Base-by-base conservation (phyloP, 2,113 vertebrate genomes). In the Cepphus grylle region DNA sequence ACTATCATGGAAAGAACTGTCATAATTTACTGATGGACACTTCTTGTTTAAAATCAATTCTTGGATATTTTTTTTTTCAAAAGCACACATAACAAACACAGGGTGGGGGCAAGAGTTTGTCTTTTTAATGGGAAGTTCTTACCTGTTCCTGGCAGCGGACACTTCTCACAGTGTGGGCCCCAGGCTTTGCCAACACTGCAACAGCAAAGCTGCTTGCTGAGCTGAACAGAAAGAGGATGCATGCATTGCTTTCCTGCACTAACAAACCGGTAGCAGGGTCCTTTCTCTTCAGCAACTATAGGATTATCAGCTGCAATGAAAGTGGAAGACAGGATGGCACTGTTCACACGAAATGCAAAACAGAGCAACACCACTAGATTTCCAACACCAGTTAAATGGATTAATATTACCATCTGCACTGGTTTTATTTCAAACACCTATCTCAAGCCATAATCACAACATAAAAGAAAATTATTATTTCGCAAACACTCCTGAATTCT, bases 141-240 rank as follows among this genome's bases (percentile, higher is more conserved):
- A 99, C 99, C 99, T 99, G 99, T 99, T 98, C 99, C 99, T 88
- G 98, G 99, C 89, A 98, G 97, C 2, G 99, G 99, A 96, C 99
- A 99, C 98, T 98, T 99, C 98, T 99, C 99, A 97, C 99, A 99
- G 88, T 97, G 98, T 2, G 99, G 99, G 76, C 99, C 99, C 99
- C 99, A 99, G 96, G 99, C 99, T 97, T 99, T 99, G 97, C 99
- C 99, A 98, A 99, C 99, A 80, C 99, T 99, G 98, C 99, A 99
- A 98, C 99, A 99, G 98, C 99, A 99, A 91, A 99, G 98, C 98
- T 99, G 99, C 98, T 99, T 99, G 98, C 98, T 99, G 98, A 99
- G 99, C 96, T 99, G 99, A 40, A 99, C 99, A 98, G 99, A 99
- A 83, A 99, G 98, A 73, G 99, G 99, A 98, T 99, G 99, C 98